phyloP scores from a whole-genome alignment of 2,888 invertebrate species.

The Ellobium chinense region DNA sequence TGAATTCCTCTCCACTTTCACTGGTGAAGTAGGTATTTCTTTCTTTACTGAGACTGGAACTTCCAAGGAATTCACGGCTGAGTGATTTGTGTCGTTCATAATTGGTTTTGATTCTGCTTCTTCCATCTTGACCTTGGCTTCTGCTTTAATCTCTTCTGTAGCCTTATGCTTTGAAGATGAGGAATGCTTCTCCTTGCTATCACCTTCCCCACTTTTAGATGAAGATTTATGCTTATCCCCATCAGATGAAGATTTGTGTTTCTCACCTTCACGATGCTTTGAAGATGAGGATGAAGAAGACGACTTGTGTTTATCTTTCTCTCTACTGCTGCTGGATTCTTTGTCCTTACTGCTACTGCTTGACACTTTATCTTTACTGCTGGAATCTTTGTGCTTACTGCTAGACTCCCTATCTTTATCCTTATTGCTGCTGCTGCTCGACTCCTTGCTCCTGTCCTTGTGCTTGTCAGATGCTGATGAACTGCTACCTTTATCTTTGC shows the following conservation, averaged over 20 bases:
- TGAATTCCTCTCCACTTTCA: slow-evolving; percentile 28
- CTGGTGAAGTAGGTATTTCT: slow-evolving; percentile 1
- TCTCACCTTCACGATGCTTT: slow-evolving; percentile 26
- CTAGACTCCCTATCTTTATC: slow-evolving; percentile 49
- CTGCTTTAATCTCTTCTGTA: slow-evolving; percentile 48
- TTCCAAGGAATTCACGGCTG: not conserved
- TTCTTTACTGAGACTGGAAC: slow-evolving; percentile 26
- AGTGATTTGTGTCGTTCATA: not conserved
- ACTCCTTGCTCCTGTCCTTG: slow-evolving; percentile 56
- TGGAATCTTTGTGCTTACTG: slow-evolving; percentile 46
- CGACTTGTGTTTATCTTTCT: slow-evolving; percentile 39
- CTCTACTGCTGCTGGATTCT: slow-evolving; percentile 31
- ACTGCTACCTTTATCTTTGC: slow-evolving; percentile 39
- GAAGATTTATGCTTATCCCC: slow-evolving; percentile 15
- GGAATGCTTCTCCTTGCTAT: slow-evolving; percentile 31
- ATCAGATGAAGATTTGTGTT: slow-evolving; percentile 24
- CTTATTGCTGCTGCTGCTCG: slow-evolving; percentile 57
- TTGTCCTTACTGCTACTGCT: slow-evolving; percentile 43
- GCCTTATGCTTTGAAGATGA: slow-evolving; percentile 37
- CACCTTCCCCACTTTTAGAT: not conserved
- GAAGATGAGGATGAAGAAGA: slow-evolving; percentile 21
- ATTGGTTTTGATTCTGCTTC: slow-evolving; percentile 39
- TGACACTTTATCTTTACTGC: slow-evolving; percentile 41
- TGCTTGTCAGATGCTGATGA: slow-evolving; percentile 51
- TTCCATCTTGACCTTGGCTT: slow-evolving; percentile 27